phyloP scores from a whole-genome alignment of 2,113 vertebrate species.

The Hemichromis elongatus region DNA sequence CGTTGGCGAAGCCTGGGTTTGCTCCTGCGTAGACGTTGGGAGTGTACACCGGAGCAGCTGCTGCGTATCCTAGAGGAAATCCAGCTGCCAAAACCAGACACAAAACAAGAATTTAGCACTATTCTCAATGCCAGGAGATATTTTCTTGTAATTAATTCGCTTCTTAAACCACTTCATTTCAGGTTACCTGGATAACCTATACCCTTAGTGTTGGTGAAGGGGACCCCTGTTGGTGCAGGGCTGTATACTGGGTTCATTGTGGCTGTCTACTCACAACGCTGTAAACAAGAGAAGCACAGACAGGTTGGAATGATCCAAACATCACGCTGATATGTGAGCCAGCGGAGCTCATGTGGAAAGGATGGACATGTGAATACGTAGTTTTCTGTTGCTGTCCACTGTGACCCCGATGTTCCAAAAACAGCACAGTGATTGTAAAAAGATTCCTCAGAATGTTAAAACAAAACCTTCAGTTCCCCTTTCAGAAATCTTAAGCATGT shows the following conservation, averaged over 20 bases:
- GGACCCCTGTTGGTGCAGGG: conserved; percentile 94
- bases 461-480: neutral
- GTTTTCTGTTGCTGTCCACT: neutral
- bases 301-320: neutral
- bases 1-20: conserved; percentile 88
- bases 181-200: conserved; percentile 91
- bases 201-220: conserved; percentile 95
- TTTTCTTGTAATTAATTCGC: neutral
- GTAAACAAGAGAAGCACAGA: neutral
- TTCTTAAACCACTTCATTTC: neutral
- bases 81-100: conserved; percentile 73
- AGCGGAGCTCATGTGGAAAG: neutral
- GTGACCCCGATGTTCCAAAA: neutral
- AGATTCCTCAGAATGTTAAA: neutral
- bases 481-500: neutral
- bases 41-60: conserved; percentile 89
- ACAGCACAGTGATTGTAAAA: neutral
- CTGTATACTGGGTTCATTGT: conserved; percentile 98
- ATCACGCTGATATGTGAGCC: neutral
- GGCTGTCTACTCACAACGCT: conserved; percentile 57
- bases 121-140: neutral
- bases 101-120: neutral
- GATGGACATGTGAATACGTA: neutral
- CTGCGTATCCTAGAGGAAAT: conserved; percentile 91
- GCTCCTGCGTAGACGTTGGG: conserved; percentile 89